Evolutionary conservation across 2,113 vertebrate species (phyloP).

Genomic region (Kobus ellipsiprymnus): DNA sequence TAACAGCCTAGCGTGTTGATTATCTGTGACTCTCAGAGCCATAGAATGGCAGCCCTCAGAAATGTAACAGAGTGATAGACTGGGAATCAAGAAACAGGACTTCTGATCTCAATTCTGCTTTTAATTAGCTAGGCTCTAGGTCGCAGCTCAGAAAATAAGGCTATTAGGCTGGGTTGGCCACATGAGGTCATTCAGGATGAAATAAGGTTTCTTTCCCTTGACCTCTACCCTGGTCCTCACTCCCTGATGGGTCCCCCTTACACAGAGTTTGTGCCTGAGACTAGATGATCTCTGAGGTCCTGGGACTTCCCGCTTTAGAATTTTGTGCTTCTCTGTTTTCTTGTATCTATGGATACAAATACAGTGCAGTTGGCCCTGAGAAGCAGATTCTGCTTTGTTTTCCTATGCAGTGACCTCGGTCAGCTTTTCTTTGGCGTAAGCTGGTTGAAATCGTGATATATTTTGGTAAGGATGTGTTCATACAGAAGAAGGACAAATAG

Average conservation of each 20-base stretch:
- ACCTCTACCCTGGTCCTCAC: not conserved
- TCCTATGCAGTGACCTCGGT: conserved; percentile 25
- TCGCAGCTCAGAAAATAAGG: not conserved
- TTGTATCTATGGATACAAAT: conserved; percentile 65
- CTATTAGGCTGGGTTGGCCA: not conserved
- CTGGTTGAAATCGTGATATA: conserved; percentile 24
- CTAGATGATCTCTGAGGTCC: conserved; percentile 38
- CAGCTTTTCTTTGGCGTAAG: conserved; percentile 44
- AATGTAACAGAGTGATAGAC: not conserved
- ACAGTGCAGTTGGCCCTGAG: conserved; percentile 9
- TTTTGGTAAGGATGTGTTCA: conserved; percentile 46
- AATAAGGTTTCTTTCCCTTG: conserved; percentile 39
- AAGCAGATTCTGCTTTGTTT: conserved; percentile 59
- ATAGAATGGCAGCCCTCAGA: not conserved
- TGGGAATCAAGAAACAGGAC: conserved; percentile 15
- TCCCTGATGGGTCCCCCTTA: not conserved
- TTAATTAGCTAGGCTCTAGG: not conserved
- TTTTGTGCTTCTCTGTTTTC: conserved; percentile 54
- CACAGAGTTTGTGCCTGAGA: not conserved
- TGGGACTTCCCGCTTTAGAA: conserved; percentile 28
- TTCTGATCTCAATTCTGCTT: conserved; percentile 25
- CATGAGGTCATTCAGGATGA: not conserved
- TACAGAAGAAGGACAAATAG: not conserved
- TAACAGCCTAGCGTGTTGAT: not conserved
- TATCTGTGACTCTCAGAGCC: not conserved